These are phyloP conservation scores for Furcula furcula DNA, from an alignment of 2,888 invertebrate species.

Conservation along the genomic window DNA sequence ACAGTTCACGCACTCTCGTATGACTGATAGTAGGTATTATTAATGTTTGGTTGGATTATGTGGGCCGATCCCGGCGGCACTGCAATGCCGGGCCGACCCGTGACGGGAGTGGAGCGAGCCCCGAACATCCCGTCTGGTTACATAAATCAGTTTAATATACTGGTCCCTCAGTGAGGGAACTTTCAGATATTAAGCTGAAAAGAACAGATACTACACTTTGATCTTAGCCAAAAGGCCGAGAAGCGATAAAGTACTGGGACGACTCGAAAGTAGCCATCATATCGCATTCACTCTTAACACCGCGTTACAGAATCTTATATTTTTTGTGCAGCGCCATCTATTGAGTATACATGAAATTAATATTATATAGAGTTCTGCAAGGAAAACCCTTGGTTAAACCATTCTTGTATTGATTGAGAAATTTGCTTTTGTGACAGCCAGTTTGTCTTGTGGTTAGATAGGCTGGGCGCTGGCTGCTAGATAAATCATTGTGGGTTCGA, in stretches of 20 bases:
- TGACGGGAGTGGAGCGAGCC: conserved; percentile 19
- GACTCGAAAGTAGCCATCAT: background rate
- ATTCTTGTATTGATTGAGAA: background rate
- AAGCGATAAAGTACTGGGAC: conserved; percentile 2
- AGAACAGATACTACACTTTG: conserved; percentile 14
- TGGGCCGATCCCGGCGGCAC: conserved; percentile 6
- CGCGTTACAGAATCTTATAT: background rate
- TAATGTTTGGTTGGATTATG: background rate
- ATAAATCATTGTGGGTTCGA: too few species aligned
- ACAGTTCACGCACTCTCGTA: too few species aligned
- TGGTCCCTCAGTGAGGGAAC: conserved; percentile 17
- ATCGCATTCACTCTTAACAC: background rate
- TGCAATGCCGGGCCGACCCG: conserved; percentile 22
- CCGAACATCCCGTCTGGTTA: conserved; percentile 15
- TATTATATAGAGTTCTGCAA: background rate
- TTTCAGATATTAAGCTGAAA: conserved; percentile 16
- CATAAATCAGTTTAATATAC: conserved; percentile 17
- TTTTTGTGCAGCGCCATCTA: background rate
- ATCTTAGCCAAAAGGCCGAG: conserved; percentile 2
- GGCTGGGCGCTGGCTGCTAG: too few species aligned
- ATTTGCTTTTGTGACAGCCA: too few species aligned
- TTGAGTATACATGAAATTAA: background rate
- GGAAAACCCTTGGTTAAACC: background rate
- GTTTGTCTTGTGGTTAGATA: background rate
- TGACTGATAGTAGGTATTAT: too few species aligned